Base-by-base conservation (phyloP, 1,140 invertebrate genomes). In the Heliconius hewitsoni region DNA sequence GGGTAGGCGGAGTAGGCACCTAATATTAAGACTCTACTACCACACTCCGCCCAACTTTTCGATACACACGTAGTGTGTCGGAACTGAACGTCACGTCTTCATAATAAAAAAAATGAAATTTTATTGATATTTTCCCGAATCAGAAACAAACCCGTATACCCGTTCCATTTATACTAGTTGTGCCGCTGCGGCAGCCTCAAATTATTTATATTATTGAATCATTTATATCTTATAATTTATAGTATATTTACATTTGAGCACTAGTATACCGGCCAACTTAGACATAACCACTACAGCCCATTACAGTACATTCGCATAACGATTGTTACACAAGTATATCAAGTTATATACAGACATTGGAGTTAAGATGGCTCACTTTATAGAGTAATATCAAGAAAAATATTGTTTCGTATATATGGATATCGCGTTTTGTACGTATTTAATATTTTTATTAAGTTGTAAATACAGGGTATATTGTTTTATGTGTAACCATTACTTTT, bases 241-340 rank as follows among this genome's bases (percentile, higher is more conserved):
- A 52, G 50, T 52, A 52, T 19, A 52, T 52, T 52, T 52, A 52
- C 6, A 52, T 57, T 57, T 23, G 19, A 57, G n/a, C 55, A 23
- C n/a, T 57, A 57, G 55, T 23, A 57, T 57, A n/a, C 2, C n/a
- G n/a, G 55, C 55, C 55, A 57, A 66, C 60, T 30, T 66, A 30
- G 11, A 23, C 60, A 80, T 76, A 76, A 73, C 74, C 46, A n/a
- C 71, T 57, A 39, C 79, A 57, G 76, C 60, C 71, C 70, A 52
- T 18, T 66, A 80, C 78, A 76, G 78, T 37, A 71, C 75, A 80
- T 83, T 81, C 77, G 27, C 79, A 80, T 84, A 84, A 84, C 78
- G 82, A 84, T 80, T 84, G 82, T 84, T 80, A 78, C 80, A 79
- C 70, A 30, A 76, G 70, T 78, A 84, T 79, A 78, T 77, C 78